Conservation (phyloP, 2,113 vertebrate genomes). For the Butorides virescens region DNA sequence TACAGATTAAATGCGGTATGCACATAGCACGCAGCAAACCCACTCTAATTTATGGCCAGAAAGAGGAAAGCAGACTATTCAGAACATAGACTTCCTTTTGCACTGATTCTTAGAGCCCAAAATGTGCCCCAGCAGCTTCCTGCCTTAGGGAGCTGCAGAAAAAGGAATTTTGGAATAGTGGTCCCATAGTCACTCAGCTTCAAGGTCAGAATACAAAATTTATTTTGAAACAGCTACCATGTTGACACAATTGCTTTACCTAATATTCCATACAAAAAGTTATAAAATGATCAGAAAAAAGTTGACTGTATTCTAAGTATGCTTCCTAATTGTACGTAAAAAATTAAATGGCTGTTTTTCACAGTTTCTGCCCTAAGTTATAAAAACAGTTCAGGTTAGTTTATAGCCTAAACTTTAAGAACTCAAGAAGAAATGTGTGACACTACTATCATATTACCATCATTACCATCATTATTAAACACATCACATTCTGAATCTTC, state of each 20-base stretch:
- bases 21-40: not conserved
- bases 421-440: not conserved
- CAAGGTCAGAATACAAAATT: not conserved
- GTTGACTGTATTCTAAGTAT: not conserved
- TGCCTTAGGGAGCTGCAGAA: not conserved
- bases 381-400: not conserved
- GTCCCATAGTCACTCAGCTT: not conserved
- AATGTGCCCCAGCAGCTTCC: not conserved
- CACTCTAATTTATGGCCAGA: not conserved
- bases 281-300: not conserved
- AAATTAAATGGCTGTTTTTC: not conserved
- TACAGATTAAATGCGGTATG: not conserved
- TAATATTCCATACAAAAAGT: not conserved
- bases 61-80: not conserved
- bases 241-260: not conserved
- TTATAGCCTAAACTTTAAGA: not conserved
- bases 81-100: not conserved
- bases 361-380: not conserved
- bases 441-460: not conserved
- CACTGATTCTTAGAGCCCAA: not conserved
- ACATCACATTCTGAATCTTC: not conserved
- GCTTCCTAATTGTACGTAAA: not conserved
- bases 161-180: not conserved
- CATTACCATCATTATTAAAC: not conserved
- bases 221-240: not conserved